phyloP scores from a whole-genome alignment of 2,888 invertebrate genomes.

The Eupithecia exiguata region DNA sequence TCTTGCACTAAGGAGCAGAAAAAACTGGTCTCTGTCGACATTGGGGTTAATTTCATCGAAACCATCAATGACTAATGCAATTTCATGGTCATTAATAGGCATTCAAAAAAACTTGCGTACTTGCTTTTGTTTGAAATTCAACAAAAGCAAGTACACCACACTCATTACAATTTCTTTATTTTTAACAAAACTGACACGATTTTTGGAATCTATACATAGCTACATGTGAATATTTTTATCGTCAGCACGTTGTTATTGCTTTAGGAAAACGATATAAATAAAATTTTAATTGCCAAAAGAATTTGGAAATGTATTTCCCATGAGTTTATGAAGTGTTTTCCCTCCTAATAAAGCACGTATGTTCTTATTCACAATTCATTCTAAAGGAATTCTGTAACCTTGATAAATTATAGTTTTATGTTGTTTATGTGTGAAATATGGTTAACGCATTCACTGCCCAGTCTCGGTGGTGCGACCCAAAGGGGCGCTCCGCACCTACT shows the following conservation, averaged over 20 bases:
- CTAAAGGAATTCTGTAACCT: conserved; percentile 19
- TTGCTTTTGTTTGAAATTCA: too few relatives aligned
- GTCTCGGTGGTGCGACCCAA: too few relatives aligned
- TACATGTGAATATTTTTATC: neutral
- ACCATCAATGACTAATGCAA: conserved; percentile 15
- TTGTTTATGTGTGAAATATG: neutral
- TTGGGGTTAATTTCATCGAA: conserved; percentile 23
- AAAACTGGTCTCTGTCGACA: too few relatives aligned
- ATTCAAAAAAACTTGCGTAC: conserved; percentile 22
- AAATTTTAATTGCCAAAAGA: conserved; percentile 11
- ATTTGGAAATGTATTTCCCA: neutral
- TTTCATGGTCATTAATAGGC: conserved; percentile 11
- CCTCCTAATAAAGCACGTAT: conserved; percentile 10
- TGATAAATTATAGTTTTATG: conserved; percentile 13
- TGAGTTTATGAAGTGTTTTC: conserved; percentile 16
- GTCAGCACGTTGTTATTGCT: neutral
- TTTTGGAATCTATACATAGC: too few relatives aligned
- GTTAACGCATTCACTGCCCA: too few relatives aligned
- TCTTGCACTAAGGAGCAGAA: too few relatives aligned
- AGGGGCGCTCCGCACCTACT: too few relatives aligned
- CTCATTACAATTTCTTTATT: too few relatives aligned
- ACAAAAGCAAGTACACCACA: too few relatives aligned
- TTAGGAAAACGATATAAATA: conserved; percentile 13
- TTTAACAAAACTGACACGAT: neutral
- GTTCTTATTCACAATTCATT: conserved; percentile 1